These are phyloP conservation scores for Notamacropus eugenii DNA, from an alignment of 2,797 vertebrate species.

Conservation along the genomic window DNA sequence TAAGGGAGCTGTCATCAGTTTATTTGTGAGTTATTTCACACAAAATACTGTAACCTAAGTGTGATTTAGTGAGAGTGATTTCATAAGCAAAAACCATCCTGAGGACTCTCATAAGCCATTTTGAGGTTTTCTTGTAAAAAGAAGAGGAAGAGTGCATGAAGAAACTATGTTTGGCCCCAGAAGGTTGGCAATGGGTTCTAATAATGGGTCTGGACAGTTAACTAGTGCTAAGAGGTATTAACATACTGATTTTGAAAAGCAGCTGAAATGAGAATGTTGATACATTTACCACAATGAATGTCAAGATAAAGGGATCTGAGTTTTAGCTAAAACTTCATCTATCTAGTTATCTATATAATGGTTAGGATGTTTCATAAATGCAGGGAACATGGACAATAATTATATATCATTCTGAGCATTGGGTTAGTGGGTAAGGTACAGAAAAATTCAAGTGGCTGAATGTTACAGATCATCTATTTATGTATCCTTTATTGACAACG, in stretches of 20 bases:
- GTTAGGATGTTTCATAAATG: neutral
- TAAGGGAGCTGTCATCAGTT: neutral
- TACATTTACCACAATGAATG: neutral
- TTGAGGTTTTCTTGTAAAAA: conserved; percentile 13
- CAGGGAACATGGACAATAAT: neutral
- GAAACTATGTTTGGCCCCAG: neutral
- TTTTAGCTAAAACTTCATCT: neutral
- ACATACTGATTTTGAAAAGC: conserved; percentile 28
- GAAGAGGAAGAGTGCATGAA: conserved; percentile 6
- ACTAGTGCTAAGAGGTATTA: neutral
- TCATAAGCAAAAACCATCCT: conserved; percentile 20
- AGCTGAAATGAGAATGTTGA: conserved; percentile 3
- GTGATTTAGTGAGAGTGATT: conserved; percentile 23
- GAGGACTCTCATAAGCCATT: conserved; percentile 14
- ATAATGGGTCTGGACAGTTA: neutral
- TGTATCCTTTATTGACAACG: neutral
- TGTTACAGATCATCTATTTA: neutral
- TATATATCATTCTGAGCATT: neutral
- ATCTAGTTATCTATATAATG: neutral
- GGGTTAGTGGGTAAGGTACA: neutral
- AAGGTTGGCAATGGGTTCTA: neutral
- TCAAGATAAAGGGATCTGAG: neutral
- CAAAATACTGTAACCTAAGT: conserved; percentile 24
- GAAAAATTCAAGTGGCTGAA: neutral
- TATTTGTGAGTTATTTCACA: conserved; percentile 24